Percentiles rank a stretch among this genome's conserved stretches.
Evolutionary conservation across 1,140 invertebrate genomes (phyloP).

Genomic region (Hycleus cichorii): DNA sequence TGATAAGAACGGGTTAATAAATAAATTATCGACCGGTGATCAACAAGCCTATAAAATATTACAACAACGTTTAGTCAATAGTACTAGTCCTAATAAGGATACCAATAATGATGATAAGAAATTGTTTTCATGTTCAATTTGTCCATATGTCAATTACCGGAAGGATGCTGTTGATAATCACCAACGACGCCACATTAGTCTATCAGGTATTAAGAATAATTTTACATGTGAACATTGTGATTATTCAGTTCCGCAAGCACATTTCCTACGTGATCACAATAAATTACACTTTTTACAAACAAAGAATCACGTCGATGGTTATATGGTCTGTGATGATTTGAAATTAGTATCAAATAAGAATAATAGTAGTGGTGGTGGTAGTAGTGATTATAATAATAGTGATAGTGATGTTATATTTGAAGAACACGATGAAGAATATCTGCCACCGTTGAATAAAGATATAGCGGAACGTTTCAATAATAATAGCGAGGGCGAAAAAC

Average conservation of each 20-base stretch:
- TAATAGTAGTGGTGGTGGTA: conserved; percentile 30
- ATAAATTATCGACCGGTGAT: conserved; percentile 47
- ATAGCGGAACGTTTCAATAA: conserved; percentile 29
- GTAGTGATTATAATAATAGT: conserved; percentile 32
- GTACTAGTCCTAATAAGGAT: conserved; percentile 36
- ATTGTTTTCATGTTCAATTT: conserved; percentile 57
- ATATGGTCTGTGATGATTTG: conserved; percentile 49
- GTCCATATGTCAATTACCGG: conserved; percentile 68
- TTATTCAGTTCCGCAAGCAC: conserved; percentile 68
- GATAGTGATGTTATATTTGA: conserved; percentile 37
- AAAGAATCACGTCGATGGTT: conserved; percentile 55
- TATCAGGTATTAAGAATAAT: conserved; percentile 48
- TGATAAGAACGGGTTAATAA: conserved; percentile 14
- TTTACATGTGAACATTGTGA: conserved; percentile 76
- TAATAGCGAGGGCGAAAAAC: conserved; percentile 43
- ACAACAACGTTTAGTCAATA: conserved; percentile 37
- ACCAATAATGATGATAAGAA: conserved; percentile 45
- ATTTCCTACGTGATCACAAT: conserved; percentile 71
- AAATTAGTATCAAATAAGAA: conserved; percentile 42
- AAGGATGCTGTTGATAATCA: conserved; percentile 70
- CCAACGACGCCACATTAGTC: conserved; percentile 60
- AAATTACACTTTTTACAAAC: conserved; percentile 65
- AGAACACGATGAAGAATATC: conserved; percentile 35
- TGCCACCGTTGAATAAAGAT: conserved; percentile 23
- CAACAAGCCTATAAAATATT: conserved; percentile 44